A percentile compares a stretch with the other conserved stretches of the same genome.
Conservation (phyloP, 2,888 invertebrate genomes). For the Octonoba sinensis region DNA sequence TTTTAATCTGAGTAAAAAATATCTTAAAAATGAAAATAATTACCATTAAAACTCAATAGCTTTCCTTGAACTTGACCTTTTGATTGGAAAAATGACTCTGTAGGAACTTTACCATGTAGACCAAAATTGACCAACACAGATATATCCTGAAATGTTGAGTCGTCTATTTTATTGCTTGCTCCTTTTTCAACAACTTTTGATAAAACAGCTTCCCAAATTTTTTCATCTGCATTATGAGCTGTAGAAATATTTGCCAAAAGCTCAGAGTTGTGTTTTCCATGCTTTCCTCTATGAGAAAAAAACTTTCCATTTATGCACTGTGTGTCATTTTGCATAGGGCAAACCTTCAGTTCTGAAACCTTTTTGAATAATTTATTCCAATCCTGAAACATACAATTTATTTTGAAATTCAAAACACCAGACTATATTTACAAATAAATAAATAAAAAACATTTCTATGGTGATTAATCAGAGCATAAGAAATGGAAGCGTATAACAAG, state of each 20-base stretch:
- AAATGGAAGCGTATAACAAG: no score
- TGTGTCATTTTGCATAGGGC: constrained; percentile 26
- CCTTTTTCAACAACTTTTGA: constrained; percentile 48
- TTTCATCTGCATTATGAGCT: constrained; percentile 46
- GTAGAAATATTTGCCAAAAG: constrained; percentile 28
- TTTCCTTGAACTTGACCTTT: constrained; percentile 49
- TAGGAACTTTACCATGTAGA: constrained; percentile 23
- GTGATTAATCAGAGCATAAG: not conserved
- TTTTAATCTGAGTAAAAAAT: not conserved
- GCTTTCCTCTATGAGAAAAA: constrained; percentile 1
- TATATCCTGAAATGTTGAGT: constrained; percentile 24
- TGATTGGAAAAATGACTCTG: constrained; percentile 12
- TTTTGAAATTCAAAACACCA: not conserved
- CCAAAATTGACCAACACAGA: constrained; percentile 42
- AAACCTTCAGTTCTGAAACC: constrained; percentile 29
- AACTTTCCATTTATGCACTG: not conserved
- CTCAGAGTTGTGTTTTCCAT: not conserved
- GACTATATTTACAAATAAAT: not conserved
- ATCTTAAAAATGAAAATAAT: not conserved
- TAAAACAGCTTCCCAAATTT: constrained; percentile 59
- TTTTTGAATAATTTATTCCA: constrained; percentile 53
- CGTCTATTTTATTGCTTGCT: constrained; percentile 16
- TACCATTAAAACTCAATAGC: constrained; percentile 48
- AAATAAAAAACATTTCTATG: not conserved
- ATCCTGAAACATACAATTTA: constrained; percentile 26